These are phyloP conservation scores for Calephelis virginiensis DNA, from an alignment of 1,140 invertebrate genomes.

Conservation along the genomic window DNA sequence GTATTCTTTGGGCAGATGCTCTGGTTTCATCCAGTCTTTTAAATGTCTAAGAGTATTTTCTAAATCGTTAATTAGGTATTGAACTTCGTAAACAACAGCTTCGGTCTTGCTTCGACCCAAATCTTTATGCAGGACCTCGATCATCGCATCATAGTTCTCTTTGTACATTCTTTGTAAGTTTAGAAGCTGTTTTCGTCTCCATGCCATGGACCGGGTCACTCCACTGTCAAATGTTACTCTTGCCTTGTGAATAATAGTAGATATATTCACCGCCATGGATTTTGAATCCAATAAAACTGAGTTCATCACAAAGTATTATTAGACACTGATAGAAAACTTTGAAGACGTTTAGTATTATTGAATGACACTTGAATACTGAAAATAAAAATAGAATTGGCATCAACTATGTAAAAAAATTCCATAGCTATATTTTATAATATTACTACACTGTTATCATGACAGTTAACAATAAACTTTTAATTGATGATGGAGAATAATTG, in stretches of 20 bases:
- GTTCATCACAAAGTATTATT: not conserved
- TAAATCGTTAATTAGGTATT: constrained; percentile 84
- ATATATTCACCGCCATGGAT: not conserved
- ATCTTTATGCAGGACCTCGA: constrained; percentile 88
- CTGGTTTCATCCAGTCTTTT: constrained; percentile 83
- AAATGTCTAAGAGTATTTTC: constrained; percentile 81
- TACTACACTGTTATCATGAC: no score
- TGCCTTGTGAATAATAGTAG: constrained; percentile 78
- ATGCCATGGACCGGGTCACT: constrained; percentile 86
- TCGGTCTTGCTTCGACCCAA: constrained; percentile 88
- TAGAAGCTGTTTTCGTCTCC: constrained; percentile 89
- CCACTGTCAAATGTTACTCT: constrained; percentile 84
- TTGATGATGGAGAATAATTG: no score
- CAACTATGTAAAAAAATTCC: no score
- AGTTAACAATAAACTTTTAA: no score
- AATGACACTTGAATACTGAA: no score
- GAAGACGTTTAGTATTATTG: no score
- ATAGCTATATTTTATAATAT: no score
- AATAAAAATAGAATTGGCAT: no score
- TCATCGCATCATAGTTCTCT: constrained; percentile 87
- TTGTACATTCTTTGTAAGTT: constrained; percentile 86
- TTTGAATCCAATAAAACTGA: not conserved
- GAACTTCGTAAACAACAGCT: constrained; percentile 82
- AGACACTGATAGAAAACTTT: no score
- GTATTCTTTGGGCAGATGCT: constrained; percentile 82